Conservation (phyloP, 2,888 invertebrate species). For the Meta bourneti region DNA sequence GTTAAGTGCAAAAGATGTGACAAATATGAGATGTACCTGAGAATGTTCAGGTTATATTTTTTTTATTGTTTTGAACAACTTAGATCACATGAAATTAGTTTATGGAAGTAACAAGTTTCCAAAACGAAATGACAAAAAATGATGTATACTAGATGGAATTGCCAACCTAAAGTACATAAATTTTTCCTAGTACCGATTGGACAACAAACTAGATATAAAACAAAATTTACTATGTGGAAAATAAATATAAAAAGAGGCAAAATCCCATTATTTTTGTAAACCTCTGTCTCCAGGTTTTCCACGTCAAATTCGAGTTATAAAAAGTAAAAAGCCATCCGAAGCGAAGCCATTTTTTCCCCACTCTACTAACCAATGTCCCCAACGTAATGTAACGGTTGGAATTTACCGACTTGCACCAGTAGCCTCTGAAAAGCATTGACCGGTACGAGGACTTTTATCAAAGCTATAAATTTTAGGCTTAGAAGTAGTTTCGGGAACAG, state of each 20-base stretch:
- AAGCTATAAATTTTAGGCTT: constrained; percentile 47
- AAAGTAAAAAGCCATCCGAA: background rate
- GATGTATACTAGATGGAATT: too few relatives aligned
- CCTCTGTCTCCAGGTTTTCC: background rate
- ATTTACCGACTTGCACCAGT: background rate
- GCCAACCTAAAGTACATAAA: too few relatives aligned
- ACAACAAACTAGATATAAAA: background rate
- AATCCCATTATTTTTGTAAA: background rate
- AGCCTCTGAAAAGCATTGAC: background rate
- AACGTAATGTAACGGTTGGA: background rate
- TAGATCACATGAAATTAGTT: too few relatives aligned
- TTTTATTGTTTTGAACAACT: too few relatives aligned
- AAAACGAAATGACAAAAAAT: too few relatives aligned
- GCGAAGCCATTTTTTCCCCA: background rate
- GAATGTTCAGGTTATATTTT: too few relatives aligned
- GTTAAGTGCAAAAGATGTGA: too few relatives aligned
- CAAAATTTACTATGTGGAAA: background rate
- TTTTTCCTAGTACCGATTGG: too few relatives aligned
- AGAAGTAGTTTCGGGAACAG: constrained; percentile 33
- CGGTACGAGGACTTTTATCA: constrained; percentile 50
- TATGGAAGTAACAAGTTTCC: too few relatives aligned
- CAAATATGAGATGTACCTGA: too few relatives aligned
- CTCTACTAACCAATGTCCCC: background rate
- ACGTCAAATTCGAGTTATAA: background rate
- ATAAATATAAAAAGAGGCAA: background rate